Evolutionary conservation across 2,797 vertebrate genomes (phyloP).

Genomic region (Momotus momota): DNA sequence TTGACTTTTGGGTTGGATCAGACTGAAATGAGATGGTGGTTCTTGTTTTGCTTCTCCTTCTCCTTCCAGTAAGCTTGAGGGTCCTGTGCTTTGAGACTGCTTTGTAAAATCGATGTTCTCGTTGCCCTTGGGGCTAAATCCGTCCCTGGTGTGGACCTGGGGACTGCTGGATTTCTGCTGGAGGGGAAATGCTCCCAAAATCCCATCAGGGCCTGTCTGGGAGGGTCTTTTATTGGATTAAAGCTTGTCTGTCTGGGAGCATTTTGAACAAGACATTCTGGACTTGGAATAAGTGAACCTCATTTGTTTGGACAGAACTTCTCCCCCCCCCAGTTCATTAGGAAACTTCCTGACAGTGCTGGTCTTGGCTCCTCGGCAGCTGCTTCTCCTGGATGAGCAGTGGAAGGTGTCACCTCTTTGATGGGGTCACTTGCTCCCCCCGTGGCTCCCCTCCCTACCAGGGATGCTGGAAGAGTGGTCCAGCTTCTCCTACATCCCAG

Average conservation of each 20-base stretch:
- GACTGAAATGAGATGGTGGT: not conserved
- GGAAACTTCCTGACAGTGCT: not conserved
- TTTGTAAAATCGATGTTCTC: not conserved
- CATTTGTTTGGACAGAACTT: not conserved
- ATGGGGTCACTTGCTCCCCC: not conserved
- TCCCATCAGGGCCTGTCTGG: not conserved
- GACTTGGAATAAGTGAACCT: not conserved
- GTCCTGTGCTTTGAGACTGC: not conserved
- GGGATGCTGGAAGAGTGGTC: not conserved
- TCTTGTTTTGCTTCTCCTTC: not conserved
- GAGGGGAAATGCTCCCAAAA: not conserved
- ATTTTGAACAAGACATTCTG: not conserved
- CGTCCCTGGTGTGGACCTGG: not conserved
- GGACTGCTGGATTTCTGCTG: not conserved
- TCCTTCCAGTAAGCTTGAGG: not conserved
- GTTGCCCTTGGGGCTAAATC: not conserved
- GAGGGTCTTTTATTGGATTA: constrained; percentile 7
- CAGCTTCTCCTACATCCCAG: not conserved
- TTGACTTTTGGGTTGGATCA: not conserved
- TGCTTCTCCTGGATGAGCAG: not conserved
- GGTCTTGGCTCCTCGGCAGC: not conserved
- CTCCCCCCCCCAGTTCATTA: not conserved
- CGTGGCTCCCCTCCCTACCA: not conserved
- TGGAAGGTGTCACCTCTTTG: not conserved
- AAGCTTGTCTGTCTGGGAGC: not conserved